These are phyloP conservation scores for Trimorus sp. DNA, from an alignment of 2,888 invertebrate species.

Conservation along the genomic window DNA sequence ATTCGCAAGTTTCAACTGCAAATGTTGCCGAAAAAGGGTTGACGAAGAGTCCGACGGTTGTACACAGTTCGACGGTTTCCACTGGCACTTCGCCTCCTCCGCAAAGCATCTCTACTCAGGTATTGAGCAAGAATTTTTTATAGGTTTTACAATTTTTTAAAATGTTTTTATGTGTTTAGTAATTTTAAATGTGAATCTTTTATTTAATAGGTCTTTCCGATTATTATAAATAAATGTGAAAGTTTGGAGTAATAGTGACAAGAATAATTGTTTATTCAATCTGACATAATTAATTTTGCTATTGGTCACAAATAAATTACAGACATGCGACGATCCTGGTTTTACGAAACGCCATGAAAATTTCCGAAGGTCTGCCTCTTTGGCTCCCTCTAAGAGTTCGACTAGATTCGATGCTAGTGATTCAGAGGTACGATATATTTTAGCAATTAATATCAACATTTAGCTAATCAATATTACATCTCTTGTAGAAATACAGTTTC, in stretches of 20 bases:
- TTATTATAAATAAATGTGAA: too few species aligned
- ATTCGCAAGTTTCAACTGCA: too few species aligned
- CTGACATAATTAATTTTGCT: too few species aligned
- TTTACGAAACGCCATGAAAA: slow-evolving; percentile 68
- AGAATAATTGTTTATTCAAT: too few species aligned
- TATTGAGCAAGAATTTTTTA: slow-evolving; percentile 78
- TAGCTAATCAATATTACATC: too few species aligned
- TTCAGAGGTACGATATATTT: slow-evolving; percentile 75
- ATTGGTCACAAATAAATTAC: slow-evolving; percentile 63
- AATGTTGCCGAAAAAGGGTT: too few species aligned
- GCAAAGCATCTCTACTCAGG: slow-evolving; percentile 93
- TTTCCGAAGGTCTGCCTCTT: slow-evolving; percentile 70
- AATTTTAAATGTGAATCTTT: background rate
- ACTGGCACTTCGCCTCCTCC: slow-evolving; percentile 94
- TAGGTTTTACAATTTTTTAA: too few species aligned
- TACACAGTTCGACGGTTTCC: slow-evolving; percentile 81
- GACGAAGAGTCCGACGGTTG: background rate
- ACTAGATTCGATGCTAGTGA: slow-evolving; percentile 78
- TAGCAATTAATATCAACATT: too few species aligned
- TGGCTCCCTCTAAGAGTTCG: slow-evolving; percentile 73
- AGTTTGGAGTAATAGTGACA: too few species aligned
- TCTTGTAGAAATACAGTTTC: too few species aligned
- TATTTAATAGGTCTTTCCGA: too few species aligned
- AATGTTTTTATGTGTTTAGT: too few species aligned
- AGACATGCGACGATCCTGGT: slow-evolving; percentile 83